phyloP scores from a whole-genome alignment of 2,797 vertebrate genomes.

The Tinamus major region DNA sequence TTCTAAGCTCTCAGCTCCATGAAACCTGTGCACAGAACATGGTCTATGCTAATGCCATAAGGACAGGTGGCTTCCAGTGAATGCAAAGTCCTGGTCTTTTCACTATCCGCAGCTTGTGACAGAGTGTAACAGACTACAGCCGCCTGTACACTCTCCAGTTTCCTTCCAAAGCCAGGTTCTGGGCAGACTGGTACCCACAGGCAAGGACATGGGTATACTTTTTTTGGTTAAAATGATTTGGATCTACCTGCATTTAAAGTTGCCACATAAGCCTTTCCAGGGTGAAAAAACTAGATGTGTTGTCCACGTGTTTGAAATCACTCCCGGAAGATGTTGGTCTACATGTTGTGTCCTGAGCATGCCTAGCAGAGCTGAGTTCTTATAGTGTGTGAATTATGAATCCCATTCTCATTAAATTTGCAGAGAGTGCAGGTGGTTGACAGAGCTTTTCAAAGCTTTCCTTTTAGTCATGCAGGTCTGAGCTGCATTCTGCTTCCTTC shows the following conservation, averaged over 20 bases:
- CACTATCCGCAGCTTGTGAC: not conserved
- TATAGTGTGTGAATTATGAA: not conserved
- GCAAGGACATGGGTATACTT: not conserved
- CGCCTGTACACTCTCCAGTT: not conserved
- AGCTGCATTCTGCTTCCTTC: not conserved
- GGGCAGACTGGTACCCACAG: not conserved
- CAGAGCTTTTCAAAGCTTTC: not conserved
- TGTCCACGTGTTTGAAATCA: not conserved
- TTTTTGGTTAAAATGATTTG: not conserved
- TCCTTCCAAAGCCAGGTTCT: not conserved
- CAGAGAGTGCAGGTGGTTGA: not conserved
- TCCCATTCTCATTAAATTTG: not conserved
- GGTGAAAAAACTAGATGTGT: not conserved
- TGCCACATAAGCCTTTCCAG: not conserved
- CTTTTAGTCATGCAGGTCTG: not conserved
- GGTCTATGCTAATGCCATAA: rapidly evolving
- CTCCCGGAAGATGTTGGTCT: not conserved
- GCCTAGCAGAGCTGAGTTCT: no score
- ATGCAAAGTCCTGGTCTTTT: not conserved
- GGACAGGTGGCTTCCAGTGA: not conserved
- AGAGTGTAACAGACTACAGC: not conserved
- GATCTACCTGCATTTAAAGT: not conserved
- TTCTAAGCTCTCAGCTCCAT: not conserved
- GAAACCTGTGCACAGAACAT: not conserved
- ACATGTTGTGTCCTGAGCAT: no score